A percentile compares a stretch with the other conserved stretches of the same genome.
These are phyloP conservation scores for Odocoileus virginianus DNA, from an alignment of 2,113 vertebrate species.

Conservation along the genomic window DNA sequence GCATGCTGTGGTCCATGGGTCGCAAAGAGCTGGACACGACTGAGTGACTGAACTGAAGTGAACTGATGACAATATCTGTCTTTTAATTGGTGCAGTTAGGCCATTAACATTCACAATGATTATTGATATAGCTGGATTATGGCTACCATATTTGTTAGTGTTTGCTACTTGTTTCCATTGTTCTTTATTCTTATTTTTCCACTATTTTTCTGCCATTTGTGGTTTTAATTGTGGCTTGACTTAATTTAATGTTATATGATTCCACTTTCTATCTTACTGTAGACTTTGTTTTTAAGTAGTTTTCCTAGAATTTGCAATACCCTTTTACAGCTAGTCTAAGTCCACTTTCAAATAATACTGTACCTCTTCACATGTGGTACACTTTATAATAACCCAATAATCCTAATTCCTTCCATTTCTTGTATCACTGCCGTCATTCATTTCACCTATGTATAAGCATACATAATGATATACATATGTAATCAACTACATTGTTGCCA, in stretches of 20 bases:
- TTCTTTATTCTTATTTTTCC: neutral
- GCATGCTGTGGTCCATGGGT: neutral
- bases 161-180: neutral
- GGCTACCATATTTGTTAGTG: neutral
- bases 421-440: neutral
- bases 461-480: neutral
- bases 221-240: neutral
- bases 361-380: neutral
- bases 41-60: neutral
- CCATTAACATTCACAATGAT: neutral
- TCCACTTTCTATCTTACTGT: neutral
- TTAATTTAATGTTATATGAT: neutral
- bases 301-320: neutral
- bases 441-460: neutral
- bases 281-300: neutral
- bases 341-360: neutral
- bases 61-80: neutral
- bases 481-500: neutral
- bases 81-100: neutral
- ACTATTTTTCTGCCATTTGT: neutral
- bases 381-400: neutral
- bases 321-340: neutral
- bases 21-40: fast-evolving
- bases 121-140: neutral
- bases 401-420: neutral